Conservation (phyloP, 2,888 invertebrate species). For the Dryobotodes eremita region DNA sequence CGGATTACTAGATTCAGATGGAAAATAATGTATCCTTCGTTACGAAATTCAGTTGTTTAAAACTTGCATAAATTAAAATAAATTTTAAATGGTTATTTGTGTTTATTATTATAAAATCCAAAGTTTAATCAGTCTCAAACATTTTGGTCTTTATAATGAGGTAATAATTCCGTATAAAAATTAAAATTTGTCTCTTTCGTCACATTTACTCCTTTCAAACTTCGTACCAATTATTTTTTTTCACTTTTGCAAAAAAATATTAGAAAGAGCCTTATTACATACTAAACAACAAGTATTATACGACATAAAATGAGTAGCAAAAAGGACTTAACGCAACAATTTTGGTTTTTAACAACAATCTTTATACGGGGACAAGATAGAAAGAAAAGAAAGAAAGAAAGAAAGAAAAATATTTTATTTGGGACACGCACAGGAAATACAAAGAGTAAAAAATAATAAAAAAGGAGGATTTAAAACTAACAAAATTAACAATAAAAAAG, state of each 20-base stretch:
- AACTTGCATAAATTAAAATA: slow-evolving; percentile 36
- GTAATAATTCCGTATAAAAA: slow-evolving; percentile 39
- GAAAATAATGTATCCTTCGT: slow-evolving; percentile 42
- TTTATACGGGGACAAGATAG: slow-evolving; percentile 40
- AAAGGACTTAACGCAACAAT: slow-evolving; percentile 35
- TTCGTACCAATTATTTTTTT: slow-evolving; percentile 36
- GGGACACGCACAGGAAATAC: no score
- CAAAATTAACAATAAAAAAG: no score
- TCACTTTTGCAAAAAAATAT: slow-evolving; percentile 31
- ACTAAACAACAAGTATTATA: slow-evolving; percentile 42
- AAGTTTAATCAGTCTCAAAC: slow-evolving; percentile 39
- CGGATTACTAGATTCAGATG: slow-evolving; percentile 41
- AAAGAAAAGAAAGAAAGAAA: no score
- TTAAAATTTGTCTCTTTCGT: slow-evolving; percentile 39
- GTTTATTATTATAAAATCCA: slow-evolving; percentile 30
- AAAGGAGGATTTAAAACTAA: no score
- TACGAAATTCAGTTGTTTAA: slow-evolving; percentile 40
- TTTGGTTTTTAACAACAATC: slow-evolving; percentile 39
- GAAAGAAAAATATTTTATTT: no score
- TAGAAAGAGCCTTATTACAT: slow-evolving; percentile 37
- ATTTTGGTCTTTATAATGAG: slow-evolving; percentile 31
- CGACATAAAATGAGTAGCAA: slow-evolving; percentile 40
- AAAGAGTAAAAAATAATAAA: no score
- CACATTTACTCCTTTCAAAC: slow-evolving; percentile 37
- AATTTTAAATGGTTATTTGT: slow-evolving; percentile 23